Evolutionary conservation across 1,140 invertebrate species (phyloP), one percentile per base, ranked within the genome.

Genomic region (Tachypleus tridentatus): DNA sequence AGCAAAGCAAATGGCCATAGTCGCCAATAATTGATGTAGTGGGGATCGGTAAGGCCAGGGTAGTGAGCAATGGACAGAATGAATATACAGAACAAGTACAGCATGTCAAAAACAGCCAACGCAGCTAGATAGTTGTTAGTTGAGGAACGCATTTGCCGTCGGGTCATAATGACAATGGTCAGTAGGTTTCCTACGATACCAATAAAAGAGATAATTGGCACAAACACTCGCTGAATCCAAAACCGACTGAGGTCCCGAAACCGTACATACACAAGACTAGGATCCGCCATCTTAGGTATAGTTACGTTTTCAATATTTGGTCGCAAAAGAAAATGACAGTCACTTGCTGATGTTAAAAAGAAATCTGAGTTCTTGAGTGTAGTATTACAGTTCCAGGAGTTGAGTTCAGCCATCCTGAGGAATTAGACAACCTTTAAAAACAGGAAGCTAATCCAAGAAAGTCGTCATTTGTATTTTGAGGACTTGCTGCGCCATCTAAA

Each of bases 121-220:
- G 86, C 86, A 58, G 84, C 86, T 69, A 89, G 77, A 75, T 89
- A 89, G 67, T 72, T 74, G 76, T 88, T 88, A 54, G 87, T 89
- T 50, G 86, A 87, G 65, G 83, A 84, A 64, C 85, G 77, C 87
- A 89, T 89, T 48, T 83, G 80, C 69, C 85, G 80, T 60, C 86
- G 78, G 65, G 85, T 88, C 64, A 89, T 80, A 63, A 89, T 86
- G 69, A 87, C 82, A 62, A 89, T 83, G 60, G 86, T 87, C 54
- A 87, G 77, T 51, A 81, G 76, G 73, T 88, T 89, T 49, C 87
- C 87, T 61, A 86, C 73, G 57, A 87, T 81, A 61, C 87, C 87
- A 63, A 87, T 77, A 65, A 82, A 75, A 69, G 85, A 78, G 61
- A 87, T 79, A 50, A 86, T 79, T n/a, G 87, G 87, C 60, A 86